These are phyloP conservation scores for Netelia virgata DNA, from an alignment of 2,888 invertebrate genomes.

Conservation along the genomic window DNA sequence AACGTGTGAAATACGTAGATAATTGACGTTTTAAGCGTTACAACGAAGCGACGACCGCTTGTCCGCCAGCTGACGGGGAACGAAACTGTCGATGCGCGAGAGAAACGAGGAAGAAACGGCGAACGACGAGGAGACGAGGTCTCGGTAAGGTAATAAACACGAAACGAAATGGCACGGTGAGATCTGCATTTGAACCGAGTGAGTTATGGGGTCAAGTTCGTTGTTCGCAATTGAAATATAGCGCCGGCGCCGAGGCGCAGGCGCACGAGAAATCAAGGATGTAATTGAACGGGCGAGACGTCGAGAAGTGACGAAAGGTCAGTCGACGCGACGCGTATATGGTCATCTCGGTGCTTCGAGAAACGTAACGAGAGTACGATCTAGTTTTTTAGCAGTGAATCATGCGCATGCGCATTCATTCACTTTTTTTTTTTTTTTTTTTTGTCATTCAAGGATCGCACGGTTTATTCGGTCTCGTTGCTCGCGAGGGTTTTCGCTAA, in stretches of 20 bases:
- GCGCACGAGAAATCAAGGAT: neutral
- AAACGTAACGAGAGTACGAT: constrained; percentile 13
- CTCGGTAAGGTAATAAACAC: neutral
- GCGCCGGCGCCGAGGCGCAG: too few species aligned
- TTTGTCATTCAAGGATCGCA: neutral
- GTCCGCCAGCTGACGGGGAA: constrained; percentile 1
- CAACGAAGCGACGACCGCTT: constrained; percentile 14
- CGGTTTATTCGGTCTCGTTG: constrained; percentile 20
- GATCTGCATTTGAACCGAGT: neutral
- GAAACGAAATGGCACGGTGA: neutral
- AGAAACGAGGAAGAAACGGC: neutral
- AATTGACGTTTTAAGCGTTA: neutral
- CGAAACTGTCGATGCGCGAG: neutral
- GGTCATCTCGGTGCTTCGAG: constrained; percentile 18
- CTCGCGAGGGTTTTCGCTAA: constrained; percentile 29
- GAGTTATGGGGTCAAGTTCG: constrained; percentile 1
- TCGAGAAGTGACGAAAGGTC: neutral
- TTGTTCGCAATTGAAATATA: neutral
- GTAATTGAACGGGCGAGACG: constrained; percentile 20
- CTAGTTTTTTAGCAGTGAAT: constrained; percentile 35
- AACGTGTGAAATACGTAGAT: constrained; percentile 43
- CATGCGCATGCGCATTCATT: neutral
- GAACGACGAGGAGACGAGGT: neutral
- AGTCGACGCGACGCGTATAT: constrained; percentile 20
- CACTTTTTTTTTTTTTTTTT: too few species aligned